Percentiles rank a stretch among this genome's conserved stretches.
phyloP scores from a whole-genome alignment of 2,888 invertebrate genomes.

The Heliothis peltigera region DNA sequence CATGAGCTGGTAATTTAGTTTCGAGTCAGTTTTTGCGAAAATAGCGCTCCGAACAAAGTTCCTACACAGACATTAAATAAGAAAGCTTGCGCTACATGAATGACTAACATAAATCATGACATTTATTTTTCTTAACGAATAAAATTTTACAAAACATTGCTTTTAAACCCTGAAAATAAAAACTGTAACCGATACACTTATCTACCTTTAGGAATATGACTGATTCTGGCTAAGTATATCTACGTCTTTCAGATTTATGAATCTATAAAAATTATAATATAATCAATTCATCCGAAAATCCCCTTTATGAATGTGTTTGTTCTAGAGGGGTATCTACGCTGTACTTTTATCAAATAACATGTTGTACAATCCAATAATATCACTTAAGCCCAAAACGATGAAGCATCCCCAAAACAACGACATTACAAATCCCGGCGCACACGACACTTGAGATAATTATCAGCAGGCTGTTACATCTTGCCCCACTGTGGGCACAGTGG shows the following conservation, averaged over 20 bases:
- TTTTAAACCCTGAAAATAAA: too few relatives aligned
- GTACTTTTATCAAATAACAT: background rate
- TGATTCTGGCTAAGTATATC: too few relatives aligned
- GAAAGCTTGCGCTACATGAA: background rate
- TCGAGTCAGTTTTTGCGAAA: constrained; percentile 19
- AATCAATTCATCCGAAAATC: too few relatives aligned
- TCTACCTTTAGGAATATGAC: too few relatives aligned
- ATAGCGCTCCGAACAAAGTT: constrained; percentile 6
- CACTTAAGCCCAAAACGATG: constrained; percentile 26
- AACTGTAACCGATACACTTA: too few relatives aligned
- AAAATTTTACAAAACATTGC: too few relatives aligned
- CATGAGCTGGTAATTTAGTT: constrained; percentile 52
- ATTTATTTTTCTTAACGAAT: background rate
- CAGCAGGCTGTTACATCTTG: constrained; percentile 55
- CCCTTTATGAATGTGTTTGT: too few relatives aligned
- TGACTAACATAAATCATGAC: background rate
- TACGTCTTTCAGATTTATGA: too few relatives aligned
- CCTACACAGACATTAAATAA: background rate
- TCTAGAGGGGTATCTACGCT: too few relatives aligned
- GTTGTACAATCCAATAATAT: constrained; percentile 2
- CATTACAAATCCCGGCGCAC: constrained; percentile 42
- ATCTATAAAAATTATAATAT: too few relatives aligned
- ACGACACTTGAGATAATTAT: constrained; percentile 59
- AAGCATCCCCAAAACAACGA: constrained; percentile 35
- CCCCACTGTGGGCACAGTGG: constrained; percentile 28